phyloP scores from a whole-genome alignment of 2,888 invertebrate species.

The Yponomeuta plumbellus region DNA sequence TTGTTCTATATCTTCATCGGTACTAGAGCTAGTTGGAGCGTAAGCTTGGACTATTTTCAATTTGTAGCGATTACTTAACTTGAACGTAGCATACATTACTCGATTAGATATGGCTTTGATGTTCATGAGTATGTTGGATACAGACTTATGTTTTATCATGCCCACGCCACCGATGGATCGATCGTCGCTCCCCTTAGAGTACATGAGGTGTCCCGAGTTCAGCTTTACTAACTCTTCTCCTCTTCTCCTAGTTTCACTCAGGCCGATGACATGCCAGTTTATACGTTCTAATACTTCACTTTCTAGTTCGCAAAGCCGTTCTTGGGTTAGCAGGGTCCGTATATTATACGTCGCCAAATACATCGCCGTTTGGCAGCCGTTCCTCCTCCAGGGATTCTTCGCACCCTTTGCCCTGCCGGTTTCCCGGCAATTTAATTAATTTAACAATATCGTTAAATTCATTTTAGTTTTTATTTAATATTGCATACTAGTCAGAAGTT shows the following conservation, averaged over 20 bases:
- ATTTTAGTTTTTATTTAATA: too few species aligned
- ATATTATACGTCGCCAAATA: not conserved
- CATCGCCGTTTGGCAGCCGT: not conserved
- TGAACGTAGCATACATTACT: not conserved
- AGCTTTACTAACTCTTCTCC: not conserved
- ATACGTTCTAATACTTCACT: not conserved
- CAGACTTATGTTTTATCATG: not conserved
- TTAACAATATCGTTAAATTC: too few species aligned
- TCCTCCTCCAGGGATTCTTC: not conserved
- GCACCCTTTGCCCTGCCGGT: not conserved
- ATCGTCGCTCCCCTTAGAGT: not conserved
- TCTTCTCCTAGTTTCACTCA: not conserved
- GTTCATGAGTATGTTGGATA: not conserved
- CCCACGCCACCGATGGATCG: not conserved
- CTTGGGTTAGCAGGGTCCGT: too few species aligned
- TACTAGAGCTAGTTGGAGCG: not conserved
- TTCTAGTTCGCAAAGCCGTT: not conserved
- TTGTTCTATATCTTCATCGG: not conserved
- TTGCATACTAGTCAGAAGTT: too few species aligned
- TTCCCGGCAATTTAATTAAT: too few species aligned
- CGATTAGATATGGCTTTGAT: not conserved
- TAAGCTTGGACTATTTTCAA: not conserved
- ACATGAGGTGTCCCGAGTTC: not conserved
- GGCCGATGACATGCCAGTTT: not conserved
- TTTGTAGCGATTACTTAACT: not conserved